Evolutionary conservation across 92 coral and sea anemone genomes (phyloP), one percentile per base, ranked within the genome.

Genomic region (Parazoanthus swiftii): DNA sequence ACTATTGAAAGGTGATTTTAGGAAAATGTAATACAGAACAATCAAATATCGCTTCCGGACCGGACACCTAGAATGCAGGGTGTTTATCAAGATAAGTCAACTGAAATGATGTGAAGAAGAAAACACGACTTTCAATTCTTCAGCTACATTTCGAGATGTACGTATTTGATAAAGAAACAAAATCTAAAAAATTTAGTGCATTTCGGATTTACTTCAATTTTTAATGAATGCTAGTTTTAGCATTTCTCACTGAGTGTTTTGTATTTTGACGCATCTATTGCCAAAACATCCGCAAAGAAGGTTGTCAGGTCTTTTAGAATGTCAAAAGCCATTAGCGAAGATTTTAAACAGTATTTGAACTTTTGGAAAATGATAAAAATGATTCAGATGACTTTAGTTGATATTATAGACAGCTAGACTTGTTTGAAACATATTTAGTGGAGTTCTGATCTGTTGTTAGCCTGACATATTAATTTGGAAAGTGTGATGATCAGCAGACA

Each of bases 1-100:
- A 44, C 39, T 76, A 18, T 76, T 76, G 79, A 76, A 76, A 39
- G 51, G 11, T 48, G 51, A 76, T 37, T 76, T 37, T 76, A 76
- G 79, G 5, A 39, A 76, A 76, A 39, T 37, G 38, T 25, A 76
- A 76, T 39, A 37, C 80, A 76, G 1, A 76, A 42, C 51, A 76
- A 44, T 76, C 29, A 76, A 39, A 76, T 39, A 20, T 76, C 35
- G 80, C 80, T 76, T 76, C 80, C 80, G 80, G 80, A 6, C 80
- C 80, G 80, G 80, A 20, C 80, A 76, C 46, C 29, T 39, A 21
- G 35, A 76, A 76, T 39, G 80, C 43, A 44, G 16, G 21, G 10
- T n/a, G 42, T 74, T 74, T 14, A 74, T 8, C 54, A 13, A 13
- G 44, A 74, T 74, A 36, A 74, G 43, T 35, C 15, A 72, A 33